Conservation (phyloP, 2,888 invertebrate species). For the Clepsis dumicolana region DNA sequence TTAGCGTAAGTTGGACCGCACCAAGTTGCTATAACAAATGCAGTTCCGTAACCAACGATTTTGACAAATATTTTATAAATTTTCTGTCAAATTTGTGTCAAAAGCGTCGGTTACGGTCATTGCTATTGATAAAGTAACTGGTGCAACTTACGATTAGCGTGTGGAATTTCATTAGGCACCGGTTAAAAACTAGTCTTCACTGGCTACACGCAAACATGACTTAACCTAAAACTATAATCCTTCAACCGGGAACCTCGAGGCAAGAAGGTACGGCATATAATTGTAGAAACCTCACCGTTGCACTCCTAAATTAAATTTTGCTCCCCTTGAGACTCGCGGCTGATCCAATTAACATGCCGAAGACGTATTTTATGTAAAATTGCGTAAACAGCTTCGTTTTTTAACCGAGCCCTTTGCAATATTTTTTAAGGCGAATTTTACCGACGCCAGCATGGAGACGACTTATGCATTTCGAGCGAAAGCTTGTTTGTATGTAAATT, state of each 20-base stretch:
- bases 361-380: not conserved
- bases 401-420: not conserved
- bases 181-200: not conserved
- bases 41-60: too few relatives aligned
- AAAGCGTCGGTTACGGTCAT: too few relatives aligned
- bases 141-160: too few relatives aligned
- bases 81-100: too few relatives aligned
- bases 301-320: conserved; percentile 40
- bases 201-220: not conserved
- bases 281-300: conserved; percentile 32
- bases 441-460: too few relatives aligned
- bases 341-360: not conserved
- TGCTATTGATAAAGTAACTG: too few relatives aligned
- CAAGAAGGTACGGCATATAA: conserved; percentile 35
- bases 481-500: too few relatives aligned
- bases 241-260: conserved; percentile 11
- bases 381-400: not conserved
- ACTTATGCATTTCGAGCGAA: too few relatives aligned
- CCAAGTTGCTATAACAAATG: too few relatives aligned
- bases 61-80: too few relatives aligned
- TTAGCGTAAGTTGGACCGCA: too few relatives aligned
- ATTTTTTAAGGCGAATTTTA: too few relatives aligned
- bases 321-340: conserved; percentile 21
- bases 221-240: conserved; percentile 25
- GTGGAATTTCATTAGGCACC: not conserved